Conservation (phyloP, 2,888 invertebrate genomes). For the Cantharis lateralis region DNA sequence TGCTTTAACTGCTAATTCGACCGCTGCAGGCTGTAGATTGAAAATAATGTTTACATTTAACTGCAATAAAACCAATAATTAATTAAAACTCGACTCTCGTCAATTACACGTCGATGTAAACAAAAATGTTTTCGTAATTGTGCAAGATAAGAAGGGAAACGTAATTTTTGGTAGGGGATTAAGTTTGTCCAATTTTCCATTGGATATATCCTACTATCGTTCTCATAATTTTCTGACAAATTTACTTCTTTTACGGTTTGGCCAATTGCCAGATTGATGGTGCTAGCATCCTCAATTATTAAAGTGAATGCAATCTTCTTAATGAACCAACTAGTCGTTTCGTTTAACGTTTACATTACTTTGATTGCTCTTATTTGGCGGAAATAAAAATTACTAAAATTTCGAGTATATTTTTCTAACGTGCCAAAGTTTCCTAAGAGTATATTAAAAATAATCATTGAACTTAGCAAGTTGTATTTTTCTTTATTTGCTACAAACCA, state of each 20-base stretch:
- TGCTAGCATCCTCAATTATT: constrained; percentile 12
- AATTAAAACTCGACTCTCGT: constrained; percentile 7
- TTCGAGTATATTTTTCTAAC: neutral
- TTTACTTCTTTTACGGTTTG: constrained; percentile 19
- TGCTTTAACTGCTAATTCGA: constrained; percentile 20
- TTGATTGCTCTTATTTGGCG: neutral
- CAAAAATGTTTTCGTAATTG: constrained; percentile 6
- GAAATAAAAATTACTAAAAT: neutral
- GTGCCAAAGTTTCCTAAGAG: neutral
- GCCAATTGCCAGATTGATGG: constrained; percentile 13
- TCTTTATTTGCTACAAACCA: neutral
- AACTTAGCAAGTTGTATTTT: neutral
- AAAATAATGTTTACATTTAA: constrained; percentile 14
- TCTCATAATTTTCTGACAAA: constrained; percentile 16
- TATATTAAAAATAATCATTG: neutral
- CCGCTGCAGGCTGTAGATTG: neutral
- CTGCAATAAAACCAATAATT: constrained; percentile 17
- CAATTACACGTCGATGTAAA: constrained; percentile 1
- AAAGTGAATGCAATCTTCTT: constrained; percentile 11
- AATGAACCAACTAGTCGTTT: constrained; percentile 6
- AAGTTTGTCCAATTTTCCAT: neutral
- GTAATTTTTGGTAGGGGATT: neutral
- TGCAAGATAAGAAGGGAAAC: neutral
- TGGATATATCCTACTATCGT: neutral
- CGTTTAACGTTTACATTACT: neutral